phyloP scores from a whole-genome alignment of 2,888 invertebrate species.

The Cryptocephalus primarius region DNA sequence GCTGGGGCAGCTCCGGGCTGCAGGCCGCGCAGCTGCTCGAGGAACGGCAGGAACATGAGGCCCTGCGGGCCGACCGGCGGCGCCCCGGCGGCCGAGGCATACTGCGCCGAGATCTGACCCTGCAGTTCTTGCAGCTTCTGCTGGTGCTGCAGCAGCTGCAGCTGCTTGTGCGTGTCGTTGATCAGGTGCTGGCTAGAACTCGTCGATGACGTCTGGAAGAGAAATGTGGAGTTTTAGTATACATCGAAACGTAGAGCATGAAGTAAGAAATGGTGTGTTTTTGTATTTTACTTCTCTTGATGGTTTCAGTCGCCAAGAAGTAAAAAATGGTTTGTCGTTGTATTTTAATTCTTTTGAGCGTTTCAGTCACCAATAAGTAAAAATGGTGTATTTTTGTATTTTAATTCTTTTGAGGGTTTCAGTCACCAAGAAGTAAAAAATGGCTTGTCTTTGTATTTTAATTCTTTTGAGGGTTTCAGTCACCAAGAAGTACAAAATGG shows the following conservation, averaged over 20 bases:
- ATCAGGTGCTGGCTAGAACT: slow-evolving; percentile 30
- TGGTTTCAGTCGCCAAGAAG: neutral
- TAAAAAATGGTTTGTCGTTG: neutral
- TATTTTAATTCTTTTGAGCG: too few relatives aligned
- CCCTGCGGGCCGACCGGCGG: slow-evolving; percentile 47
- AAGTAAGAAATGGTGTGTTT: neutral
- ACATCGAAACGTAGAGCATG: neutral
- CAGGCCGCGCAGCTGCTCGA: slow-evolving; percentile 48
- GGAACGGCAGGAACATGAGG: slow-evolving; percentile 57
- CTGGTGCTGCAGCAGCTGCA: slow-evolving; percentile 54
- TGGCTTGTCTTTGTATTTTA: too few relatives aligned
- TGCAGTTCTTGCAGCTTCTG: slow-evolving; percentile 50
- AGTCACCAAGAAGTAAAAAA: neutral
- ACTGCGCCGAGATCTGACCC: slow-evolving; percentile 46
- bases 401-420: too few relatives aligned
- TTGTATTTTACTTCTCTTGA: too few relatives aligned
- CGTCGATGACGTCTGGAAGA: slow-evolving; percentile 14
- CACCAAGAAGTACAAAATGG: neutral
- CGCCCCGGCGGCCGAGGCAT: slow-evolving; percentile 29
- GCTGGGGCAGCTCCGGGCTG: slow-evolving; percentile 26
- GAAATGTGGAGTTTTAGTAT: slow-evolving; percentile 1
- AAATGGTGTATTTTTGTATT: neutral
- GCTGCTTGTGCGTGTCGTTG: slow-evolving; percentile 49
- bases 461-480: too few relatives aligned
- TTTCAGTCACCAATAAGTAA: neutral